These are phyloP conservation scores for Ceyx margarethae DNA, from an alignment of 2,113 vertebrate genomes.

Conservation along the genomic window DNA sequence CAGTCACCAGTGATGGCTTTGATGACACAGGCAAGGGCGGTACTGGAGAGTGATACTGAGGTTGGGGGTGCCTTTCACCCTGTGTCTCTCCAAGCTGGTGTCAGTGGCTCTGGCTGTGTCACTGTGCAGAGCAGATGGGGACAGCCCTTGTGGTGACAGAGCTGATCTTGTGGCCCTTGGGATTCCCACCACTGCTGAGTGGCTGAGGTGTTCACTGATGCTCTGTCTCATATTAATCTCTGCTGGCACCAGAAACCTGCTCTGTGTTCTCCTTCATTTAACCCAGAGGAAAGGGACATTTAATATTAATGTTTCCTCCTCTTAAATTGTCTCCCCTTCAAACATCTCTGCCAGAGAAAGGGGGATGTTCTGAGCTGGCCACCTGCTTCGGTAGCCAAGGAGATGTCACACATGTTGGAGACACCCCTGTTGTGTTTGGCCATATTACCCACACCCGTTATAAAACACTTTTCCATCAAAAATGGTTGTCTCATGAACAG, in stretches of 20 bases:
- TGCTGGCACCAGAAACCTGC: not conserved
- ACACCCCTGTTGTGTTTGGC: not conserved
- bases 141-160: not conserved
- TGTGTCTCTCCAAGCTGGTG: rapidly evolving
- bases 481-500: rapidly evolving
- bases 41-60: not conserved
- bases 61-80: not conserved
- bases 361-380: not conserved
- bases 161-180: not conserved
- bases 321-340: not conserved
- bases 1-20: not conserved
- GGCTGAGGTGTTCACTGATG: not conserved
- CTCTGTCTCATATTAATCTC: not conserved
- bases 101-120: not conserved
- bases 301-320: rapidly evolving
- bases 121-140: rapidly evolving
- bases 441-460: not conserved
- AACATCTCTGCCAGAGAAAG: not conserved
- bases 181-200: rapidly evolving
- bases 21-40: not conserved
- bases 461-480: not conserved
- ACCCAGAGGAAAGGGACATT: not conserved
- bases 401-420: rapidly evolving
- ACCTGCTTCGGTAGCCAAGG: not conserved
- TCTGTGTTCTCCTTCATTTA: rapidly evolving